Evolutionary conservation across 2,888 invertebrate species (phyloP), one percentile per base, ranked within the genome.

Genomic region (Actias luna): DNA sequence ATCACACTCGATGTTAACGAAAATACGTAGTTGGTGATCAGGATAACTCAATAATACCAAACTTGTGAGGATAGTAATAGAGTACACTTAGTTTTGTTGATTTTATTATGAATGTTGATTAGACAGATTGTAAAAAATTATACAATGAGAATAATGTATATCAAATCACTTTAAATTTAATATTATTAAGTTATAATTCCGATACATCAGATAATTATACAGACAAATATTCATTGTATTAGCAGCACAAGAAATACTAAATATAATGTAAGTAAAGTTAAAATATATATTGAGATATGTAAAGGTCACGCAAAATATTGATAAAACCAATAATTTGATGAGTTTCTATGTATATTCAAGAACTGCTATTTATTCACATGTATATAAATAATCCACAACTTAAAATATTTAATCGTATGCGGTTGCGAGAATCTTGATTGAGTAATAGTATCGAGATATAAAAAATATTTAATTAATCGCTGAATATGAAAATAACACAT

Each of bases 401-500:
- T 57, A 35, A 36, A 36, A 42, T 42, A 42, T 39, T 29, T 61
- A 61, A 61, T 57, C 29, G 16, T 57, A 61, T 39, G 8, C 39
- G 39, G 42, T 61, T 61, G 39, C 57, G 57, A 57, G 29, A 61
- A 29, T 27, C 52, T 39, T 55, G 36, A 39, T 61, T 57, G 36
- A 61, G 36, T 36, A 55, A 61, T 55, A 61, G 50, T 27, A 29
- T 39, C 35, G 10, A 42, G 29, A 55, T 7, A 61, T 31, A 25
- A 18, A 27, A n/a, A 18, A 18, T 22, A 59, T 60, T 60, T 52
- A 57, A 57, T n/a, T 57, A 42, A 39, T 39, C 31, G 29, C 22
- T 58, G 58, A 58, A 58, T 33, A 62, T 57, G 61, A 58, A 61
- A 62, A 62, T 22, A 55, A 29, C 58, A 58, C 5, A 39, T 42